Base-by-base conservation (phyloP, 2,113 vertebrate species). In the Morone chrysops region DNA sequence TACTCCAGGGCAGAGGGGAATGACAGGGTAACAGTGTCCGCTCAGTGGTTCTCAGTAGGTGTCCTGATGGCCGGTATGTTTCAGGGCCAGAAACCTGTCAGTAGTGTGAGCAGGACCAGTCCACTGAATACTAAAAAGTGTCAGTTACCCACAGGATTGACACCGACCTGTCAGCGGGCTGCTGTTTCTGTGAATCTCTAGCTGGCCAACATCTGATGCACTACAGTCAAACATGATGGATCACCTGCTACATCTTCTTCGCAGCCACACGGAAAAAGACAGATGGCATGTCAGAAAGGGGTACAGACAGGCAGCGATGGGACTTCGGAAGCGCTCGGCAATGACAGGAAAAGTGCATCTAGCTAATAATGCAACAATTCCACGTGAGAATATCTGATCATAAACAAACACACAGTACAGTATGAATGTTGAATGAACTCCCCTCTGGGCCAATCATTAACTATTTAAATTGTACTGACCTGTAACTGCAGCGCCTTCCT, bases 151-250 rank as follows among this genome's bases (percentile, higher is more conserved):
- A 59, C 78, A 66, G 60, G 54, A 67, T 74, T 74, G 84, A 88
- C 86, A 79, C 40, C 25, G 51, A 63, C 47, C 67, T 74, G 75
- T 84, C 82, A 83, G 82, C 6, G 10, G 12, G 62, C 48, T 54
- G 61, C 66, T 62, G 83, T 40, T 72, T 53, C 51, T 47, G 56
- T 50, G 81, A 75, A 79, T 81, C 60, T 66, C 63, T 61, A 11
- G 71, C 59, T 48, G 69, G 43, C 57, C 69, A 53, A 85, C 84
- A 83, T 65, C 63, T 75, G 73, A 79, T 71, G 68, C 65, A 56
- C 73, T 40, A 4, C 59, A 74, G 69, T 54, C 75, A 65, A 67
- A 86, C 71, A 48, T 83, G 84, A 90, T 78, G 75, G 87, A 86
- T 88, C 59, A 54, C 84, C 89, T 83, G 74, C 60, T 67, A 38